Evolutionary conservation across 64 coral and sea anemone species (phyloP).

Genomic region (Stylophora pistillata): DNA sequence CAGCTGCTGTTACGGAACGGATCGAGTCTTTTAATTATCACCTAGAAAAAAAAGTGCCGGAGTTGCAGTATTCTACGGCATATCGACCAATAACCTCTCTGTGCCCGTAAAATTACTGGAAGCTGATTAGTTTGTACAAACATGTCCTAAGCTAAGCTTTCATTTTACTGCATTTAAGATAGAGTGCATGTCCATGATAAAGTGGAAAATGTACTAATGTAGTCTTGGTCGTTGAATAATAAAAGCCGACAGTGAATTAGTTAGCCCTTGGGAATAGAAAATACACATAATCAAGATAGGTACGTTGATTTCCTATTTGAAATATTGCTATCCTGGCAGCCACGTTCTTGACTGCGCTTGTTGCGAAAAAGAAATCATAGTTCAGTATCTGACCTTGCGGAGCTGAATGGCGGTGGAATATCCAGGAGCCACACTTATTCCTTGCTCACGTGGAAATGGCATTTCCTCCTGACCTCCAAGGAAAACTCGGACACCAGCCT

Average conservation of each 20-base stretch:
- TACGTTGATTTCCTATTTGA: no score
- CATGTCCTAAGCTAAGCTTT: no score
- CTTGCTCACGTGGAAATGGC: conserved; percentile 48
- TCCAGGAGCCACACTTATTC: conserved; percentile 43
- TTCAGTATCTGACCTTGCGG: conserved; percentile 2
- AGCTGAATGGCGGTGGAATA: conserved; percentile 40
- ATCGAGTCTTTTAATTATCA: conserved; percentile 1
- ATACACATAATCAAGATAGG: no score
- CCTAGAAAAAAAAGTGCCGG: neutral
- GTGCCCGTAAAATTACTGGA: no score
- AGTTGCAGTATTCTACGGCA: neutral
- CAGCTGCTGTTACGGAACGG: neutral
- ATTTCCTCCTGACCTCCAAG: conserved; percentile 40
- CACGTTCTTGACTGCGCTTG: neutral
- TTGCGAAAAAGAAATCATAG: neutral
- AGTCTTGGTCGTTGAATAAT: no score
- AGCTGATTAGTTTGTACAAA: no score
- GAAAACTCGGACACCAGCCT: conserved; percentile 36
- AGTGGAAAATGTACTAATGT: no score
- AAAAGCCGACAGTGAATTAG: no score
- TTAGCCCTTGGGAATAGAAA: no score
- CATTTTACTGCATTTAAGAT: no score
- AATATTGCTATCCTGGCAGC: neutral
- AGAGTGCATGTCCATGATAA: no score
- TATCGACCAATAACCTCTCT: no score